These are phyloP conservation scores for Sesia apiformis DNA, from an alignment of 2,888 invertebrate species.

Conservation along the genomic window DNA sequence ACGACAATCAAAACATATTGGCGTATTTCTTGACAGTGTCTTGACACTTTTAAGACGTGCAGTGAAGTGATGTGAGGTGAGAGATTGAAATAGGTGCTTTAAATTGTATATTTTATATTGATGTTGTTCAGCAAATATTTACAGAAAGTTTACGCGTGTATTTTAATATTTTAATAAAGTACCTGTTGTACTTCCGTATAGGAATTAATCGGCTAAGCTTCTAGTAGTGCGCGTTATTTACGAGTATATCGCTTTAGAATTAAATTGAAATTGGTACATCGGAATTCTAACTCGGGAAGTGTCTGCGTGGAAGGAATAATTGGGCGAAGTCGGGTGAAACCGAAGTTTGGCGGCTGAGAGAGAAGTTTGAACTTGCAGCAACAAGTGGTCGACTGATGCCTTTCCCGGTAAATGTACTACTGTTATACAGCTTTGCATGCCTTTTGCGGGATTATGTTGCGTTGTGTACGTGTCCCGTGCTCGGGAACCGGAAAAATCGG, in stretches of 20 bases:
- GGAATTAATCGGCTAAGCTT: neutral
- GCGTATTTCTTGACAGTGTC: conserved; percentile 38
- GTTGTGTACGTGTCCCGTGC: conserved; percentile 26
- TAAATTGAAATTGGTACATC: neutral
- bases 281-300: conserved; percentile 5
- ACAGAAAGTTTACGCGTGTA: conserved; percentile 11
- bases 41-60: conserved; percentile 39
- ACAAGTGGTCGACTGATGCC: conserved; percentile 69
- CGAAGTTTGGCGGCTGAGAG: conserved; percentile 36
- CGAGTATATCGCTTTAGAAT: neutral
- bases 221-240: neutral
- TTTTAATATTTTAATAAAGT: conserved; percentile 23
- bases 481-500: conserved; percentile 33
- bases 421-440: conserved; percentile 67
- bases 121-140: conserved; percentile 12
- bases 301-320: conserved; percentile 25
- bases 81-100: conserved; percentile 49
- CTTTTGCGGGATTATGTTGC: conserved; percentile 51
- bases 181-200: conserved; percentile 22
- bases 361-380: conserved; percentile 53
- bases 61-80: conserved; percentile 47
- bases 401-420: conserved; percentile 66
- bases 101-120: conserved; percentile 27
- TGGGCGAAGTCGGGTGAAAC: conserved; percentile 30
- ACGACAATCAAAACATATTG: too few species aligned